Evolutionary conservation across 2,797 vertebrate genomes (phyloP), one percentile per base, ranked within the genome.

Genomic region (Taeniopygia guttata): DNA sequence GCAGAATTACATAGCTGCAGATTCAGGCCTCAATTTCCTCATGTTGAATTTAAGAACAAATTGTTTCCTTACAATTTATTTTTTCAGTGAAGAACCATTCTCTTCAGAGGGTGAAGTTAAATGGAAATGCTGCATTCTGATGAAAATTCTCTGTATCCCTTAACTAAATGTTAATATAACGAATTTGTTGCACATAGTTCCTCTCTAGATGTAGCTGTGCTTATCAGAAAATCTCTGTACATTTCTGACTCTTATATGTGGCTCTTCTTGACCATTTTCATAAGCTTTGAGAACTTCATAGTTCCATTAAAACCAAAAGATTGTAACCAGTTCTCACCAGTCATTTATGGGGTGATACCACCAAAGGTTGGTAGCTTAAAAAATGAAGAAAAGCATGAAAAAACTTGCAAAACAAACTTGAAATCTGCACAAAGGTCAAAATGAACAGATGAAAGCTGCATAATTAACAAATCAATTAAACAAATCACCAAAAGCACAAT

Each of bases 341-440:
- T 26, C 45, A 9, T 34, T 83, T 40, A 27, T 16, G 16, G 10
- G 16, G 7, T 60, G 34, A 16, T 14, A 16, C 4, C 11, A 51
- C 32, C 32, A 29, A 21, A 49, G 10, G 2, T 0, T 43, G 23
- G 9, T 6, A 67, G 23, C 10, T 14, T 43, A 38, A 55, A 22
- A 68, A 55, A 54, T 1, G 0, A 2, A 51, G 30, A 64, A 74
- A 85, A 32, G 1, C 0, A 0, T 30, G 23, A 30, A 46, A 85
- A 87, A 84, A n/a, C 3, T 42, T 19, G 10, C 4, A 43, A 92
- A 78, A 18, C 16, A 42, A 51, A 18, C 14, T 7, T 30, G 25
- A 55, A 76, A 87, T 26, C 19, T 4, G 5, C 38, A 45, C 9
- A 87, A 46, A 84, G 23, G 3, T 55, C 13, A 46, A 90, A 69